Evolutionary conservation across 1,140 invertebrate genomes (phyloP).

Genomic region (Leucophenga varia): DNA sequence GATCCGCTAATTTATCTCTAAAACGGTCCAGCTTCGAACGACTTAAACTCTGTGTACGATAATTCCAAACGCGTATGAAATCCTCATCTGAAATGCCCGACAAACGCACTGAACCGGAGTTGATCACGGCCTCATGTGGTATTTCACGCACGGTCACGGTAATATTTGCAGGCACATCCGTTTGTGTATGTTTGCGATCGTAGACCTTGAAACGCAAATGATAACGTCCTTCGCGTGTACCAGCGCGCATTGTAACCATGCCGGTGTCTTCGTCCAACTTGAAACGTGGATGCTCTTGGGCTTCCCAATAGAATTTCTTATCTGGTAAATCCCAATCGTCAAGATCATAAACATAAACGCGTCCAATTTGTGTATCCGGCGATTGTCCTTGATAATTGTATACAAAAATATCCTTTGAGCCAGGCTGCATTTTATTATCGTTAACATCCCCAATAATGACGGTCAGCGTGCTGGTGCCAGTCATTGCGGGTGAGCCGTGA

Average conservation of each 20-base stretch:
- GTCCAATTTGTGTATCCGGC: conserved; percentile 89
- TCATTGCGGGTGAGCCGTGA: conserved; percentile 85
- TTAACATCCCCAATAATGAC: conserved; percentile 96
- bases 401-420: conserved; percentile 93
- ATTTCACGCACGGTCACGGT: conserved; percentile 92
- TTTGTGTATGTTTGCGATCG: conserved; percentile 90
- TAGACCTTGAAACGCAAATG: conserved; percentile 90
- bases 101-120: conserved; percentile 91
- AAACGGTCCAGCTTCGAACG: conserved; percentile 88
- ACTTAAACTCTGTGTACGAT: conserved; percentile 78
- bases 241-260: conserved; percentile 92
- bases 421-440: conserved; percentile 96
- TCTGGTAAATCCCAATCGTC: conserved; percentile 98
- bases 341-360: conserved; percentile 93
- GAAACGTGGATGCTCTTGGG: conserved; percentile 78
- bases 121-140: conserved; percentile 90
- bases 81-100: conserved; percentile 95
- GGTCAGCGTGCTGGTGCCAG: conserved; percentile 90
- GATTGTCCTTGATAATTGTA: conserved; percentile 95
- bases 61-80: conserved; percentile 93
- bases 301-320: conserved; percentile 95
- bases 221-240: conserved; percentile 82
- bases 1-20: conserved; percentile 79
- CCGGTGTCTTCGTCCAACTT: conserved; percentile 88
- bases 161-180: conserved; percentile 88